Base-by-base conservation (phyloP, 2,888 invertebrate species). In the Andrena flavipes region DNA sequence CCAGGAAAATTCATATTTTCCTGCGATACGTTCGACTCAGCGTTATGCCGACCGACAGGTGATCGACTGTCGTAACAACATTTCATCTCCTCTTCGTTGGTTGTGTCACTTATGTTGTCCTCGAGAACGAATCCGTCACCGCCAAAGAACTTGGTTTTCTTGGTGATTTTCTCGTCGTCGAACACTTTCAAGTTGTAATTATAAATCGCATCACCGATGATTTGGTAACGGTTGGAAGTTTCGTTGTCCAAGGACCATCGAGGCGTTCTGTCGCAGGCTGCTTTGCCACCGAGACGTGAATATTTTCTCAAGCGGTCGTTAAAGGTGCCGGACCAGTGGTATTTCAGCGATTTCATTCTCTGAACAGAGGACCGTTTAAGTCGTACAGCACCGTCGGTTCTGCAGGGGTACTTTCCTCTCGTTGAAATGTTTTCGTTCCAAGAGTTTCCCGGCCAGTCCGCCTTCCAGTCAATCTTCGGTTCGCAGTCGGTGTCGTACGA, bases 301-400 rank as follows among this genome's bases (percentile, higher is more conserved):
- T 35, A 69, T 2, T 26, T 73, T 63, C 33, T 70, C 20, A 6
- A 23, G 48, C 65, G 64, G 20, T 78, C 68, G 69, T 85, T 74
- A 67, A 92, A 92, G 48, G 81, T 91, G 10, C 92, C 93, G 20
- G 87, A 88, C 92, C 91, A 92, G 56, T 88, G 88, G 65, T 91
- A 91, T 59, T 89, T 92, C 0, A 83, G 74, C n/a, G 48, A 64
- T 51, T 79, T 89, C 76, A 82, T 90, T 75, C 86, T 91, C 5
- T 62, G 76, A 8, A 62, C 65, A 10, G 71, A 70, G 7, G 79
- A 49, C 63, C 84, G 84, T 73, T 80, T 87, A 13, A 33, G 29
- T 69, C 76, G 48, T 51, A 23, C 64, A 1, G n/a, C 8, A 29
- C 59, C 60, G 67, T 48, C 67, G 4, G 13, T 13, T n/a, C 48